phyloP scores from a whole-genome alignment of 2,113 vertebrate species.

The Paramisgurnus dabryanus region DNA sequence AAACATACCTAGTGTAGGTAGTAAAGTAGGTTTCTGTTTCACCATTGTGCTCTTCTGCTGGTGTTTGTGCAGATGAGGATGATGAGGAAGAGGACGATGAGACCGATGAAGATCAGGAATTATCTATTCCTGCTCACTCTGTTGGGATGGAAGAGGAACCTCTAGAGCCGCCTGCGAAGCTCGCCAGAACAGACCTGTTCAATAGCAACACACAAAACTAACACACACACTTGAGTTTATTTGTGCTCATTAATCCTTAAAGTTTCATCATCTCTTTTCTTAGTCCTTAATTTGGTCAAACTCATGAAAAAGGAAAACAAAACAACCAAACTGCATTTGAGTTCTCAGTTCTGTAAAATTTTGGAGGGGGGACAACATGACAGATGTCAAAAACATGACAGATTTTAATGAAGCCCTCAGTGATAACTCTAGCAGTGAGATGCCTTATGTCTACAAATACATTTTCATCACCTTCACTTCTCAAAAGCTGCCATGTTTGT shows the following conservation, averaged over 20 bases:
- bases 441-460: constrained; percentile 1
- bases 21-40: not conserved
- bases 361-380: too few species aligned
- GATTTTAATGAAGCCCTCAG: not conserved
- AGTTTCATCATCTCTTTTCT: not conserved
- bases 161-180: constrained; percentile 82
- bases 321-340: not conserved
- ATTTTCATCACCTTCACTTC: constrained; percentile 23
- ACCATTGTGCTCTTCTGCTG: not conserved
- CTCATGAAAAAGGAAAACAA: not conserved
- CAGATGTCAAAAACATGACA: not conserved
- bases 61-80: constrained; percentile 67
- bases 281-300: not conserved
- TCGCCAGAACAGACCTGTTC: constrained; percentile 75
- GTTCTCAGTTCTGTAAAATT: too few species aligned
- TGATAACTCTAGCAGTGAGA: not conserved
- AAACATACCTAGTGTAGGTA: too few species aligned
- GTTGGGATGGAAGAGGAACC: constrained; percentile 70
- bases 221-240: constrained; percentile 40
- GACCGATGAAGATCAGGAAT: constrained; percentile 85
- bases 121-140: constrained; percentile 73
- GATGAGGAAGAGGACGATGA: constrained; percentile 89
- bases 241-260: not conserved
- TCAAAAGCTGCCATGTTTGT: constrained; percentile 13
- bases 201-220: constrained; percentile 56